A percentile compares a stretch with the other conserved stretches of the same genome.
These are phyloP conservation scores for Nixonia krombeini DNA, from an alignment of 1,140 invertebrate species.

Conservation along the genomic window DNA sequence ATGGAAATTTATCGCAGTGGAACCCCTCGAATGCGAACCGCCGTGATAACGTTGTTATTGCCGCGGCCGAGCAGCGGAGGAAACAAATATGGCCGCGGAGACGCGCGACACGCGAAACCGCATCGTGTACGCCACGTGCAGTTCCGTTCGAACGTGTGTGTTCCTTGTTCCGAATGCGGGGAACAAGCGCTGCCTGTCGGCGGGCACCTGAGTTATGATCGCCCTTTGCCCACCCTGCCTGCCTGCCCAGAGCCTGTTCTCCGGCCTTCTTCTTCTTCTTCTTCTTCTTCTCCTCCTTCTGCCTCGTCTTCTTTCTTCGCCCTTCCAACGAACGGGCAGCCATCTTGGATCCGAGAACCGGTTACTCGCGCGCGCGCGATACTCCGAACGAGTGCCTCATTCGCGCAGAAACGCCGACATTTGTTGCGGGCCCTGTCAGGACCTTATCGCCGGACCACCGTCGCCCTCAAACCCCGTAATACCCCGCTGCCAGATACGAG, in stretches of 20 bases:
- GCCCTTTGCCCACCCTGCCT: slow-evolving; percentile 30
- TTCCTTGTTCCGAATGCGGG: slow-evolving; percentile 62
- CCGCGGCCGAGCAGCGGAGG: slow-evolving; percentile 39
- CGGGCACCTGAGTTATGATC: slow-evolving; percentile 66
- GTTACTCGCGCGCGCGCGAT: slow-evolving; percentile 1
- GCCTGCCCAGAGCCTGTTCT: slow-evolving; percentile 1
- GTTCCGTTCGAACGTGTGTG: slow-evolving; percentile 35
- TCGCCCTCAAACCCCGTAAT: not conserved
- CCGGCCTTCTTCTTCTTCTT: slow-evolving; percentile 4
- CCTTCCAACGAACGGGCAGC: slow-evolving; percentile 8
- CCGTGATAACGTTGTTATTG: slow-evolving; percentile 8
- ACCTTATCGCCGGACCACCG: slow-evolving; percentile 7
- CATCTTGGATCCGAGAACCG: slow-evolving; percentile 19
- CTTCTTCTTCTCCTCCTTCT: not conserved
- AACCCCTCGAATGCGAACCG: too few species aligned
- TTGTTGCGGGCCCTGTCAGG: slow-evolving; percentile 2
- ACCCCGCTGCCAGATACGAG: not conserved
- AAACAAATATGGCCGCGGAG: slow-evolving; percentile 54
- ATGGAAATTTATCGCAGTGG: too few species aligned
- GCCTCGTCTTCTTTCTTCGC: not conserved
- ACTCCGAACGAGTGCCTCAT: not conserved
- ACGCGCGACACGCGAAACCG: too few species aligned
- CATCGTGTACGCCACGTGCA: slow-evolving; percentile 18
- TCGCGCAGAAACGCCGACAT: not conserved
- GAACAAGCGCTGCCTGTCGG: slow-evolving; percentile 64